Base-by-base conservation (phyloP, 2,113 vertebrate species). In the Labeo catla region DNA sequence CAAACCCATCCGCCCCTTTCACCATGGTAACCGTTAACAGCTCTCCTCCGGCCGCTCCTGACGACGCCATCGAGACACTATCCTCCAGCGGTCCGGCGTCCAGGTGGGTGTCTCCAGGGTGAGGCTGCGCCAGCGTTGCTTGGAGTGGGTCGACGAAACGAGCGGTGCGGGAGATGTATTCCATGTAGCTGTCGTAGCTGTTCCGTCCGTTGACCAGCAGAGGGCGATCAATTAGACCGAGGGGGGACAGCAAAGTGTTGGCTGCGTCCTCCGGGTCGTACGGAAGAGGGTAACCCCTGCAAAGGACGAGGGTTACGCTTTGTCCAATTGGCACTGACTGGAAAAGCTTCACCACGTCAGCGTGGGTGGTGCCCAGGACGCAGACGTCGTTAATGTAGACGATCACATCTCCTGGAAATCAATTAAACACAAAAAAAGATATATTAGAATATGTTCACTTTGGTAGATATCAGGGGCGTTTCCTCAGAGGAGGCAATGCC, bases 351-450 rank as follows among this genome's bases (percentile, higher is more conserved):
- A 99, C 98, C 93, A 99, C 98, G 90, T 99, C 98, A 86, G 98
- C 97, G 90, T 99, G 98, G 91, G 98, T 99, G 92, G 98, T 97
- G 86, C 98, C 98, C 93, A 99, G 96, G 93, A 99, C 98, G 93
- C 98, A 99, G 88, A 97, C 96, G 91, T 99, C 97, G 89, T 98
- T 98, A 95, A 99, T 99, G 95, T 99, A 99, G 94, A 99, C 98
- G 90, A 99, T 97, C 93, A 99, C 98, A 91, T 99, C 98, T 92
- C 98, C 98, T 99, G 92, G 90, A 94, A 16, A 65, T n/a, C 34
- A 61, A 52, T 19, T 59, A 34, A 2, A 72, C 12, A 66, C 16
- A 85, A 43, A 77, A 3, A 43, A 76, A 74, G 7, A 63, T 6
- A 50, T 5, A 63, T 47, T 39, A 77, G 63, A n/a, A 50, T 74